phyloP scores from a whole-genome alignment of 2,888 invertebrate genomes.

The Cephonodes hylas region DNA sequence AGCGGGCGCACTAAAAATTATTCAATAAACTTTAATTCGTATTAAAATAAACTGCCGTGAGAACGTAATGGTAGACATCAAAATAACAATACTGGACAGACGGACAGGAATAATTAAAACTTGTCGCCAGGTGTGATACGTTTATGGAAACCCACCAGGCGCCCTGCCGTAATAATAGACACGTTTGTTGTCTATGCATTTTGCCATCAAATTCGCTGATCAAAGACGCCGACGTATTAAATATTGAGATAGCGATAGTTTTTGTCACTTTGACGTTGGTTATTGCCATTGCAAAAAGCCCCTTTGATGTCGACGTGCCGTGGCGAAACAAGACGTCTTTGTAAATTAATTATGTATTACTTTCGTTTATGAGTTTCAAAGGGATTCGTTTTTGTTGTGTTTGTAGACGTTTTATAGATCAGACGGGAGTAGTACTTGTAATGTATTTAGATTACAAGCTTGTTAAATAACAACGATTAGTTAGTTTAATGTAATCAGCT shows the following conservation, averaged over 20 bases:
- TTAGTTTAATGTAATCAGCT: no score
- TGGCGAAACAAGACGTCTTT: not conserved
- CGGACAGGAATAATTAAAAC: slow-evolving; percentile 7
- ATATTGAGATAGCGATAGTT: slow-evolving; percentile 9
- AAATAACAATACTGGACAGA: not conserved
- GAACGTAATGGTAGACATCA: slow-evolving; percentile 1
- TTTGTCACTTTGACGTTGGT: slow-evolving; percentile 2
- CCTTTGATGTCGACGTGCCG: not conserved
- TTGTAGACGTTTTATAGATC: not conserved
- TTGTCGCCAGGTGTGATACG: not conserved
- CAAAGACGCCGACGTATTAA: slow-evolving; percentile 10
- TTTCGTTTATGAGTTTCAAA: not conserved
- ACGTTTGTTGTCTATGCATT: slow-evolving; percentile 10
- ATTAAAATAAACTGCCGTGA: not conserved
- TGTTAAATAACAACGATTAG: no score
- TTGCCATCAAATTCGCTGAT: not conserved
- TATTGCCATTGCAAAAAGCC: not conserved
- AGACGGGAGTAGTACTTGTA: no score
- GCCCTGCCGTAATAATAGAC: slow-evolving; percentile 5
- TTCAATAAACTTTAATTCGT: not conserved
- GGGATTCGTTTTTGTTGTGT: not conserved
- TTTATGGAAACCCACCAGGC: slow-evolving; percentile 8
- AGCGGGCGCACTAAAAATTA: not conserved
- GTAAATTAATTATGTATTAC: not conserved
- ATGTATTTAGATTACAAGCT: no score